Base-by-base conservation (phyloP, 2,113 vertebrate genomes). In the Centropristis striata region DNA sequence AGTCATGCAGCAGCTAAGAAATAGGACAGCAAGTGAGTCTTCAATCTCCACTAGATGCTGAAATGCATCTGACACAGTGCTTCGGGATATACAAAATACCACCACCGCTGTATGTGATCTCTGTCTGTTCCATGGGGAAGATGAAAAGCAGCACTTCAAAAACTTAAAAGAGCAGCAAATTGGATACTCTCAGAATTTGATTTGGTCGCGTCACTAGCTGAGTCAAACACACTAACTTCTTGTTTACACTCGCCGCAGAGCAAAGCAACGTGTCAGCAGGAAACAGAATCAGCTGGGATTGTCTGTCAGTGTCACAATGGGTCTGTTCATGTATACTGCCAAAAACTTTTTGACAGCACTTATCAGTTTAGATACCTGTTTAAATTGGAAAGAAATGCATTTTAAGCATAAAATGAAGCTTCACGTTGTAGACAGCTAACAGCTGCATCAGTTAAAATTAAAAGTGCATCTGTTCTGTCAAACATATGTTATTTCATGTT, bases 1-100 rank as follows among this genome's bases (percentile, higher is more conserved):
- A 99, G 94, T 99, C 97, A 4, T 96, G 97, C 73, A 99, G 94
- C 74, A 99, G 95, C 98, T 99, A 87, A 67, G 77, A 69, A 53
- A 75, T 1, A 57, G n/a, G 25, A 59, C 5, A 50, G n/a, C 1
- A 15, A 8, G 4, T 4, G 32, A 47, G 7, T 9, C 8, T 27
- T 49, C 23, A 5, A 1, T 21, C 10, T 51, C 15, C 12, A 27
- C 2, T 60, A 58, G 42, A 21, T 2, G 14, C 13, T 54, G 14
- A 21, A 64, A 8, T 10, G 41, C 20, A 59, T 41, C 8, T 15
- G 23, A 13, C 15, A 25, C 55, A 16, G 20, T 32, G 21, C n/a
- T 61, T 60, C 32, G 39, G 44, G 32, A 60, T 21, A 27, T 49
- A 36, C 27, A 23, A 59, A 12, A 47, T 15, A 25, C 1, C n/a